Percentiles rank a stretch among this genome's conserved stretches.
Conservation (phyloP, 2,113 vertebrate species). For the Sinocyclocheilus rhinocerous region DNA sequence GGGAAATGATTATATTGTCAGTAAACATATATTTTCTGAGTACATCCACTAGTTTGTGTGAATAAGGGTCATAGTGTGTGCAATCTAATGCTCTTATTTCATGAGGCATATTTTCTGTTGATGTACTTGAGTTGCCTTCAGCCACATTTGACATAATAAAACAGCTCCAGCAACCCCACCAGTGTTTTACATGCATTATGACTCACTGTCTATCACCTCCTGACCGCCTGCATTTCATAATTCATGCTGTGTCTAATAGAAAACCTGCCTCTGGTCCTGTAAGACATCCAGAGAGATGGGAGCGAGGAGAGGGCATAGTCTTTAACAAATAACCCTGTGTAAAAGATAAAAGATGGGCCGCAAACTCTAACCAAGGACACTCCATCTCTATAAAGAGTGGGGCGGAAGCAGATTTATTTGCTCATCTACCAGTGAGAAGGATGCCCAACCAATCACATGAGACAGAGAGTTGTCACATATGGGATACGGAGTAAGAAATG, state of each 20-base stretch:
- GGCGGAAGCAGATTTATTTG: slow-evolving; percentile 67
- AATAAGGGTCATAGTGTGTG: background rate
- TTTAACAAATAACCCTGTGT: slow-evolving; percentile 63
- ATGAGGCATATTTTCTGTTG: background rate
- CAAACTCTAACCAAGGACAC: slow-evolving; percentile 74
- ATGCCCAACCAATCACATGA: slow-evolving; percentile 25
- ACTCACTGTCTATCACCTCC: slow-evolving; percentile 31
- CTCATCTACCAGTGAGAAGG: slow-evolving; percentile 15
- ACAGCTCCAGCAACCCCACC: slow-evolving; percentile 19
- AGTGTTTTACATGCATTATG: slow-evolving; percentile 14
- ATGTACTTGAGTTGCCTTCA: slow-evolving; percentile 2
- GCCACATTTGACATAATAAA: slow-evolving; percentile 17
- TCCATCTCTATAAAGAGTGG: slow-evolving; percentile 53
- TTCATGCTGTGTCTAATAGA: slow-evolving; percentile 43
- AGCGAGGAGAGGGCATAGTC: slow-evolving; percentile 32
- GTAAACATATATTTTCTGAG: background rate
- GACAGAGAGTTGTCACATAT: slow-evolving; percentile 24
- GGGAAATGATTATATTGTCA: background rate
- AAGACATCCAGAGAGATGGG: slow-evolving; percentile 42
- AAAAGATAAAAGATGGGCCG: slow-evolving; percentile 66
- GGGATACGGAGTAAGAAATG: background rate
- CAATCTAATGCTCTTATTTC: background rate
- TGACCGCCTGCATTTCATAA: slow-evolving; percentile 30
- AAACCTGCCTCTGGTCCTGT: slow-evolving; percentile 39
- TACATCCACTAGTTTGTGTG: background rate